These are phyloP conservation scores for Limenitis arthemis DNA, from an alignment of 2,888 invertebrate species.

Conservation along the genomic window DNA sequence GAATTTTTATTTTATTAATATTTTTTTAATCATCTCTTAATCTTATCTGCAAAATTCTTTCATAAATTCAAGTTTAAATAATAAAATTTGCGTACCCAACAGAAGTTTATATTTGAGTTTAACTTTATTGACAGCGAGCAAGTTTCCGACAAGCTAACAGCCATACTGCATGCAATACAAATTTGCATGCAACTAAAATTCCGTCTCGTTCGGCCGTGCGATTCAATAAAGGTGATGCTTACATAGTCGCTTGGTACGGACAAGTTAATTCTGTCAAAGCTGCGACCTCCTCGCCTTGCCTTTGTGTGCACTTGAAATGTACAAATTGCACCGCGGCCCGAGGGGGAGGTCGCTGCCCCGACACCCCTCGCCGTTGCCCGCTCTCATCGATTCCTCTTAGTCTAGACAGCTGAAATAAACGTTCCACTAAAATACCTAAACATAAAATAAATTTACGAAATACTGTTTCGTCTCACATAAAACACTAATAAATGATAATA, in stretches of 20 bases:
- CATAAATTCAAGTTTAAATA: background rate
- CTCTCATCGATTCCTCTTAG: slow-evolving; percentile 69
- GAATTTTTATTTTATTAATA: no score
- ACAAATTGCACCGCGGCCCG: slow-evolving; percentile 68
- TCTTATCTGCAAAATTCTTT: background rate
- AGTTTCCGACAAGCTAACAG: slow-evolving; percentile 15
- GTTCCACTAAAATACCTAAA: no score
- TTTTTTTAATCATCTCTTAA: no score
- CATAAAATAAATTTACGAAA: no score
- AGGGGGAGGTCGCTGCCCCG: slow-evolving; percentile 61
- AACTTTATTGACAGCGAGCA: slow-evolving; percentile 8
- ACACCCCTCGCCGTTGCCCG: slow-evolving; percentile 48
- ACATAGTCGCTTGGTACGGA: slow-evolving; percentile 48
- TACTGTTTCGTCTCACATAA: no score
- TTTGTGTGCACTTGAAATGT: slow-evolving; percentile 72
- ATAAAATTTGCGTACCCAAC: background rate
- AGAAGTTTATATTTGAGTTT: slow-evolving; percentile 7
- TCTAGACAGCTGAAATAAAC: slow-evolving; percentile 15
- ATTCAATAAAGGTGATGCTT: slow-evolving; percentile 60
- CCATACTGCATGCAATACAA: slow-evolving; percentile 17
- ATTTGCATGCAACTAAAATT: slow-evolving; percentile 31
- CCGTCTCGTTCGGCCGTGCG: slow-evolving; percentile 35
- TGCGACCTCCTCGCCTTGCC: slow-evolving; percentile 65
- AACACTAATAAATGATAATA: background rate
- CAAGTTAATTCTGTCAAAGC: slow-evolving; percentile 72